Base-by-base conservation (phyloP, 2,113 vertebrate species). In the Ammodytes dubius region DNA sequence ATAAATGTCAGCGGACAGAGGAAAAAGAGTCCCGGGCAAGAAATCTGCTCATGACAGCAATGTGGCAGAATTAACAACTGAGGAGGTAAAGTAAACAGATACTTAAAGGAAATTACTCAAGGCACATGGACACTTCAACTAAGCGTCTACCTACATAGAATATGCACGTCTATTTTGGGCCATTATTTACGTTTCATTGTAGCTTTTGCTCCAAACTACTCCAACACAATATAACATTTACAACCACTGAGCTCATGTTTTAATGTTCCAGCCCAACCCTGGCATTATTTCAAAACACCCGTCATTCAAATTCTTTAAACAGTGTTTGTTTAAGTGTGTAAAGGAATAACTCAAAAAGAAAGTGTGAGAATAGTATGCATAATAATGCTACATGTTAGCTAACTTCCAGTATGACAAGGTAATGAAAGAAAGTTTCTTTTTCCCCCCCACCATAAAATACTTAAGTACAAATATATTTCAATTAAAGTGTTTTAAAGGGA, bases 1-100 rank as follows among this genome's bases (percentile, higher is more conserved):
- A 89, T 15, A 75, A 77, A 91, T 91, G 63, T 74, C 14, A 35
- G 8, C 43, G 15, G 13, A 27, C 2, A 14, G 8, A 40, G n/a
- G 43, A 39, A 40, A 40, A n/a, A 4, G 46, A 46, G 3, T n/a
- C 7, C 3, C 13, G 56, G 13, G 7, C 17, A 45, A 61, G 63
- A 11, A 9, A 47, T 13, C 0, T 27, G 39, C 54, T 3, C 37
- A 43, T 50, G 60, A 14, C 10, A 13, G 14, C 7, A 52, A 0
- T 42, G 11, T 67, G 15, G 17, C n/a, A 37, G 42, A 77, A 46
- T 17, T 19, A 27, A 37, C 60, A 42, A 40, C 12, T 58, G n/a
- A 65, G 35, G 52, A 54, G 27, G 13, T 15, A 54, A 64, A 35
- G 42, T 56, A 60, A 77, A 56, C 47, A 66, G n/a, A 40, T 19